These are phyloP conservation scores for Neoarius graeffei DNA, from an alignment of 2,113 vertebrate species.

Conservation along the genomic window DNA sequence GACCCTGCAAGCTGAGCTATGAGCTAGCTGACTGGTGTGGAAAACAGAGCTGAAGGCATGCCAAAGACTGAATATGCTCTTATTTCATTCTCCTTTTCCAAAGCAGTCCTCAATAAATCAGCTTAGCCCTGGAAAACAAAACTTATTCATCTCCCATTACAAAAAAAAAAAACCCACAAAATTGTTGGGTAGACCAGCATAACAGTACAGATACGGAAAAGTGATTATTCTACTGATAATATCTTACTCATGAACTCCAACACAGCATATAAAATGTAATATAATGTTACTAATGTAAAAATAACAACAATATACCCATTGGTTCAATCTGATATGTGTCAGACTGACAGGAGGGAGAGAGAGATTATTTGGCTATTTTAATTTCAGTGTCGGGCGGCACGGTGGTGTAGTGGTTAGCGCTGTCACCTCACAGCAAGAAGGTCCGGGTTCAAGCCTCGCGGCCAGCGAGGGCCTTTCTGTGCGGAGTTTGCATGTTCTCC, in stretches of 20 bases:
- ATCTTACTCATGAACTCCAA: background rate
- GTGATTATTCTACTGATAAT: background rate
- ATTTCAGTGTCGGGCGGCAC: background rate
- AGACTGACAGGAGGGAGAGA: background rate
- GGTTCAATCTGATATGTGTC: background rate
- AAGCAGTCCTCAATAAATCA: background rate
- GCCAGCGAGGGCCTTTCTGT: no score
- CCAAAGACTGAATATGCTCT: background rate
- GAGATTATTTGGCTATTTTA: no score
- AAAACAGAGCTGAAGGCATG: conserved; percentile 1
- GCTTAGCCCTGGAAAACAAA: background rate
- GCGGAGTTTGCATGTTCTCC: no score
- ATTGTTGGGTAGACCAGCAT: background rate
- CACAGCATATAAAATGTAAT: background rate
- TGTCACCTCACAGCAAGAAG: no score
- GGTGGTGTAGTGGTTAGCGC: no score
- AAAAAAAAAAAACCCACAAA: background rate
- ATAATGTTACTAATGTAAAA: background rate
- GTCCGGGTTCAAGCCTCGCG: no score
- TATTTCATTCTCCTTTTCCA: background rate
- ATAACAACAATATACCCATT: background rate
- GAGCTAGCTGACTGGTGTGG: background rate
- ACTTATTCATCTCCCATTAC: background rate
- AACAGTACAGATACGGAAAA: background rate
- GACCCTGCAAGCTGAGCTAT: background rate